These are phyloP conservation scores for Imbricaverruca yamaguchii DNA, from an alignment of 2,888 invertebrate genomes.

Conservation along the genomic window DNA sequence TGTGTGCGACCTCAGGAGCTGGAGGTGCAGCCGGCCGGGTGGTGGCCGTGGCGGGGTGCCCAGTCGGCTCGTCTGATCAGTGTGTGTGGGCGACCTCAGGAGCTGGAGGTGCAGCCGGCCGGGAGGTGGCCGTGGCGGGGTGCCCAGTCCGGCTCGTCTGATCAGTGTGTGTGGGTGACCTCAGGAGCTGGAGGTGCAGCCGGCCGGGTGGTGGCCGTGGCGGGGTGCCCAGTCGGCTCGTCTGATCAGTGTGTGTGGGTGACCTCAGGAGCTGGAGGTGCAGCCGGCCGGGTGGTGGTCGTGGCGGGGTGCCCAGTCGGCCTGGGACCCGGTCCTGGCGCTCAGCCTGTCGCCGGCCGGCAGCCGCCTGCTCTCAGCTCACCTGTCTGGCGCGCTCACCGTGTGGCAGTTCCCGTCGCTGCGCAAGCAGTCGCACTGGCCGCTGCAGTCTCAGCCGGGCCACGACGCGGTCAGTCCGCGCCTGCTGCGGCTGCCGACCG, in stretches of 20 bases:
- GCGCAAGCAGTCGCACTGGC: slow-evolving; percentile 38
- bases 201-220: slow-evolving; percentile 15
- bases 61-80: too few relatives aligned
- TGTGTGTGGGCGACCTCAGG: not conserved
- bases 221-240: too few relatives aligned
- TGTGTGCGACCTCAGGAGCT: too few relatives aligned
- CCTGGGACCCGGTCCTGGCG: slow-evolving; percentile 55
- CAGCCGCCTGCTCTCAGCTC: slow-evolving; percentile 54
- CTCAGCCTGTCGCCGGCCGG: slow-evolving; percentile 57
- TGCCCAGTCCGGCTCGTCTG: too few relatives aligned
- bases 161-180: not conserved
- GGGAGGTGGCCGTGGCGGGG: slow-evolving; percentile 15
- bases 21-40: not conserved
- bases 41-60: slow-evolving; percentile 19
- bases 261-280: not conserved
- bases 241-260: not conserved
- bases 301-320: slow-evolving; percentile 29
- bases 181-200: not conserved
- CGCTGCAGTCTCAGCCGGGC: slow-evolving; percentile 49
- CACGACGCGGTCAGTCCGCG: slow-evolving; percentile 51
- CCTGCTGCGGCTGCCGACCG: slow-evolving; percentile 24
- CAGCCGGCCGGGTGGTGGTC: not conserved
- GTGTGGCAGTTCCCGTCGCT: slow-evolving; percentile 62
- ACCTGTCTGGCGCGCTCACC: slow-evolving; percentile 60
- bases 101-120: not conserved